Base-by-base conservation (phyloP, 2,797 vertebrate genomes). In the Semotilus atromaculatus region DNA sequence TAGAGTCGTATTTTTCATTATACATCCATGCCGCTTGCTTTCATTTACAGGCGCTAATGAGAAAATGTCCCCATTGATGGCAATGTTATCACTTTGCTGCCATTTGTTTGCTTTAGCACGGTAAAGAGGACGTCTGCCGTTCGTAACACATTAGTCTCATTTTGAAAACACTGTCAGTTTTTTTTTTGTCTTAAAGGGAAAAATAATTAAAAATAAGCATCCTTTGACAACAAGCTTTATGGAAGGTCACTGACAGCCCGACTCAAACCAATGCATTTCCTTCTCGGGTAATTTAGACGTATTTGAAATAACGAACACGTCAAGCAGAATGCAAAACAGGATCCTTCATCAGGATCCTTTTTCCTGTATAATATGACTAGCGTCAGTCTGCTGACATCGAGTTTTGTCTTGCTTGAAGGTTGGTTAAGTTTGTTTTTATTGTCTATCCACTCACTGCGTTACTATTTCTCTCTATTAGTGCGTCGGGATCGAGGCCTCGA, bases 11-110 rank as follows among this genome's bases (percentile, higher is more conserved):
- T 90, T 91, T 90, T 89, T 89, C 88, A 90, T 90, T 89, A 86
- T 86, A 74, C 60, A 72, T 89, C 90, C 87, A 86, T 86, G 77
- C 82, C 76, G 86, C 86, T 86, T 81, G 40, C 82, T 89, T 90
- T 90, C 90, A 90, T 90, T 90, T 88, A 89, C 89, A 55, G 73
- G 80, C 86, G 77, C 87, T 91, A 91, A 91, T 91, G 90, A 91
- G 90, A 91, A 91, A 91, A 91, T 89, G 90, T 91, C 90, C 85
- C 88, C 89, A 86, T 89, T 90, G 88, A 90, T 90, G 79, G 87
- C 88, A 87, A 77, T 87, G 83, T 89, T 89, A 89, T 89, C 88
- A 87, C 86, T 82, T 81, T 85, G 78, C 87, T 86, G 88, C 87
- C 86, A 83, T 88, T 90, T 91, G 89, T 92, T 91, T 91, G 87